Evolutionary conservation across 2,888 invertebrate genomes (phyloP), one percentile per base, ranked within the genome.

Genomic region (Cantharis rustica): DNA sequence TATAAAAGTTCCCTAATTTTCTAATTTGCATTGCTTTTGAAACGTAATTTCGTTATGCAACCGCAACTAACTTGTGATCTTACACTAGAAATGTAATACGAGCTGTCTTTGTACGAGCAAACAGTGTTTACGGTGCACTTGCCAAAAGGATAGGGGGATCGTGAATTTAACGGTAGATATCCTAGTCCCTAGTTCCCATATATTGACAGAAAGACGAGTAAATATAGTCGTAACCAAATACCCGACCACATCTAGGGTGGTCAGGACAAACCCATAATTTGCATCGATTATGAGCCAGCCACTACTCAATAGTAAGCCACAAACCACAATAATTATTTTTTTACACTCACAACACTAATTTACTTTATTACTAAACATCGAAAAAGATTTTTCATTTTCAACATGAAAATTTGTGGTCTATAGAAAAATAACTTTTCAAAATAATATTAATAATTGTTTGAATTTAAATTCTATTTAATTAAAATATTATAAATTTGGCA

Each of bases 211-310:
- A 71, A 79, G 17, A 76, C 77, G 79, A 76, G 82, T 79, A 82
- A 82, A 82, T 79, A 82, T 79, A 80, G 75, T 71, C 70, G 79
- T 76, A 80, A 80, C 80, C 81, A 78, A 80, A 82, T 79, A 80
- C 79, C 75, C 69, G 76, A 76, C 81, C 79, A 69, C 80, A 80
- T 79, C 79, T 79, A 77, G 80, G 75, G 71, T 70, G 71, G 70
- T 69, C 71, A 78, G 61, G 75, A 78, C 78, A 77, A 72, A 77
- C 72, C 69, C 70, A 77, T 72, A 75, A 72, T 72, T 77, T 77
- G 73, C 78, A 78, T 78, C 75, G 72, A 78, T 77, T 77, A 77
- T 69, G 20, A 64, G 68, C 69, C 62, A 66, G 66, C 70, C 26
- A 72, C 63, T 16, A 17, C 68, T 66, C 71, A 64, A 64, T 17